Conservation (phyloP, 2,888 invertebrate species). For the Proisotoma minuta region DNA sequence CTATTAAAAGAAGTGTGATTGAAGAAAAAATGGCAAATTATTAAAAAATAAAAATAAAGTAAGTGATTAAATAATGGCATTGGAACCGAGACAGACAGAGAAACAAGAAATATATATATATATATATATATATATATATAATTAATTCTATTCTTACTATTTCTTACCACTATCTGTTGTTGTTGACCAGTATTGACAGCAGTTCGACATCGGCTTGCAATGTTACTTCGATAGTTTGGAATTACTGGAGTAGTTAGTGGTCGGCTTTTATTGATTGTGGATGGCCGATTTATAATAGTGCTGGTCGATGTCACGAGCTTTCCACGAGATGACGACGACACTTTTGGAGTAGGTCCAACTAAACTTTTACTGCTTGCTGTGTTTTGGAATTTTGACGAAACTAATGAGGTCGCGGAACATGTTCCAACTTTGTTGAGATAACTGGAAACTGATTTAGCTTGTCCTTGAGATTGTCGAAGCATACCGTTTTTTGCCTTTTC, state of each 20-base stretch:
- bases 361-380: background rate
- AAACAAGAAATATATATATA: no score
- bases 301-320: background rate
- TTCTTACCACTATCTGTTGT: constrained; percentile 14
- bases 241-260: background rate
- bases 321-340: background rate
- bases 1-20: no score
- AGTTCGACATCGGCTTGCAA: constrained; percentile 36
- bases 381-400: background rate
- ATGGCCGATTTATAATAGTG: background rate
- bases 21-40: no score
- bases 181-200: constrained; percentile 34
- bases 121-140: no score
- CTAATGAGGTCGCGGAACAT: background rate
- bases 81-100: no score
- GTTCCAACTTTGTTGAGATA: constrained; percentile 32
- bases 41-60: no score
- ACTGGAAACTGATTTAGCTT: constrained; percentile 31
- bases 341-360: background rate
- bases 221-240: constrained; percentile 37
- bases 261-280: background rate
- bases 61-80: no score
- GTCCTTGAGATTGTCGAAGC: constrained; percentile 23
- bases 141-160: no score
- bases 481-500: constrained; percentile 38